Base-by-base conservation (phyloP, 2,888 invertebrate genomes). In the Glyphotaelius pellucidus region DNA sequence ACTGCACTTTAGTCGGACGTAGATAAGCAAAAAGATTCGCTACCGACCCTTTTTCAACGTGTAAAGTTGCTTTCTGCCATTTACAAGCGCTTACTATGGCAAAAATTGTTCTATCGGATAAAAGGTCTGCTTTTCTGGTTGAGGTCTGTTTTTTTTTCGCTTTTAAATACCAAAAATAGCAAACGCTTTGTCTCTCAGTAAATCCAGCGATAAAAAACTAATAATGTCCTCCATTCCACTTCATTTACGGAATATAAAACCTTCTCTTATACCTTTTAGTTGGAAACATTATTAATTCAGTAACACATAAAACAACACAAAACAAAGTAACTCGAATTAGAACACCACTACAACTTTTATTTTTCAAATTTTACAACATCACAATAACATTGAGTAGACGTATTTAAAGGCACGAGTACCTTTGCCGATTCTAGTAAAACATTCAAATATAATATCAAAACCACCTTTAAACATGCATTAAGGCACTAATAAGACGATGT, bases 391-490 rank as follows among this genome's bases (percentile, higher is more conserved):
- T n/a, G 25, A 67, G 25, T 67, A 19, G 19, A 67, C 67, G 67
- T 67, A 67, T 67, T 15, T 52, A 52, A 52, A 52, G 67, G 67
- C 25, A 67, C 25, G 67, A n/a, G 9, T 67, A 67, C 0, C 47
- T 47, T 11, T 67, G n/a, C 25, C 25, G 67, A 9, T 67, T 67
- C 25, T 4, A 67, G 25, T n/a, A 67, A 67, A 67, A 67, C 67
- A 67, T 67, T n/a, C 25, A 25, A 47, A 15, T 47, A 67, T n/a
- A n/a, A n/a, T 67, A 67, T 67, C 25, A 67, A 67, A 67, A 67
- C n/a, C 67, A 67, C 67, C 67, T 67, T 67, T n/a, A 67, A 67
- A 67, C 67, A 67, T 67, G 67, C 67, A 67, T 67, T 67, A 67
- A 67, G 67, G 67, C 67, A 67, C 67, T 67, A 67, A 25, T 25